phyloP scores from a whole-genome alignment of 2,888 invertebrate genomes.

The Orchesella flavescens region DNA sequence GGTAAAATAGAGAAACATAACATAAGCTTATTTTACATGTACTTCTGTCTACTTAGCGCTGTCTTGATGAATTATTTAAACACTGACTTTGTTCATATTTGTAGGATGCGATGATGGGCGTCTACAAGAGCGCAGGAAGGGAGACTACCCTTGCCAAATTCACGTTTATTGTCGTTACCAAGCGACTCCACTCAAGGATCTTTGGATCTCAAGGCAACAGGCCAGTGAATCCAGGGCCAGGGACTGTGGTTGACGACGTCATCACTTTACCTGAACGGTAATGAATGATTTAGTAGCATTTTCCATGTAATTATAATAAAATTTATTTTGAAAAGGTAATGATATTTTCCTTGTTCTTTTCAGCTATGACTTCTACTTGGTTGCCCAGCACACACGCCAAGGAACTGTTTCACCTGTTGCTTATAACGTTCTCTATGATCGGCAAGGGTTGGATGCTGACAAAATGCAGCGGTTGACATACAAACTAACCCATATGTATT shows the following conservation, averaged over 20 bases:
- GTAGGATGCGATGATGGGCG: slow-evolving; percentile 22
- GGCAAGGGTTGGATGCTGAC: slow-evolving; percentile 81
- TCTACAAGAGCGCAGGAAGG: neutral
- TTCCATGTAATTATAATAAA: neutral
- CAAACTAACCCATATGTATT: slow-evolving; percentile 91
- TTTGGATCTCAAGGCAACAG: neutral
- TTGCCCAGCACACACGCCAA: slow-evolving; percentile 88
- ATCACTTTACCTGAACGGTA: slow-evolving; percentile 84
- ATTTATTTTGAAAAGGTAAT: neutral
- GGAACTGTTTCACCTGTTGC: slow-evolving; percentile 94
- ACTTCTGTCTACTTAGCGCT: too few species aligned
- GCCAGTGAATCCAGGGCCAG: slow-evolving; percentile 80
- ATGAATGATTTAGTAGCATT: neutral
- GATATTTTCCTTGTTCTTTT: too few species aligned
- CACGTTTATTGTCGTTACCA: slow-evolving; percentile 89
- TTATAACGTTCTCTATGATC: slow-evolving; percentile 89
- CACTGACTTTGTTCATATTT: neutral
- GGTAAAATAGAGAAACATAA: too few species aligned
- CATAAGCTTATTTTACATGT: too few species aligned
- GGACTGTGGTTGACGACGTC: slow-evolving; percentile 89
- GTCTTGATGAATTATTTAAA: too few species aligned
- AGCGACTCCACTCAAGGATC: slow-evolving; percentile 81
- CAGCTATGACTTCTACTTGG: slow-evolving; percentile 91
- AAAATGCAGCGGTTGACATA: slow-evolving; percentile 86
- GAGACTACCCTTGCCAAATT: too few species aligned